Conservation (phyloP, 2,113 vertebrate species). For the Clarias gariepinus region DNA sequence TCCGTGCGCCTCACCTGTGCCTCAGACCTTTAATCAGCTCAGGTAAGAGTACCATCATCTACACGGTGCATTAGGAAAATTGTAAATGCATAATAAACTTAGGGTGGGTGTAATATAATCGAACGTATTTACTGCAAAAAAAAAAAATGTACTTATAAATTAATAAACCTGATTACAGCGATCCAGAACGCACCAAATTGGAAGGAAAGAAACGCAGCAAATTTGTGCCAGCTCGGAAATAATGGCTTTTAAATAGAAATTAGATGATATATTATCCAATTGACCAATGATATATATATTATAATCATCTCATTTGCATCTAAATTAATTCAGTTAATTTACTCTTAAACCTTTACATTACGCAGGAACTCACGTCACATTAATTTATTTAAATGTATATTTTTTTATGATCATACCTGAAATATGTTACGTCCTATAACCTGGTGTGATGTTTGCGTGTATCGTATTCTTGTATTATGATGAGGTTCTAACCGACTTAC, state of each 20-base stretch:
- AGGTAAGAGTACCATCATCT: conserved; percentile 36
- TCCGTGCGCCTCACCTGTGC: conserved; percentile 26
- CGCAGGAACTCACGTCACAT: background rate
- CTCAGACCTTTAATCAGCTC: conserved; percentile 7
- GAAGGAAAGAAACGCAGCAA: background rate
- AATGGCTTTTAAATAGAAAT: background rate
- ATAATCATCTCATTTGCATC: background rate
- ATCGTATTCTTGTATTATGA: no score
- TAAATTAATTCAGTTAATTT: background rate
- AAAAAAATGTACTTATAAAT: background rate
- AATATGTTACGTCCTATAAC: no score
- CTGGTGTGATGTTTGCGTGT: background rate
- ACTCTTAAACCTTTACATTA: conserved; percentile 9
- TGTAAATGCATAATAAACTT: background rate
- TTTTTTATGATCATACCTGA: background rate
- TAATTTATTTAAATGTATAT: background rate
- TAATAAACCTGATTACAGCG: background rate
- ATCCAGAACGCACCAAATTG: background rate
- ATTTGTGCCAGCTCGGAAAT: background rate
- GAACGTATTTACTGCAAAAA: background rate
- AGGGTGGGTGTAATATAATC: no score
- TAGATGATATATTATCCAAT: no score
- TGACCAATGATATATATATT: background rate
- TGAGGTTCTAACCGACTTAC: background rate
- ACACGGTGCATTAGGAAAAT: background rate